Base-by-base conservation (phyloP, 2,113 vertebrate species). In the Eleginops maclovinus region DNA sequence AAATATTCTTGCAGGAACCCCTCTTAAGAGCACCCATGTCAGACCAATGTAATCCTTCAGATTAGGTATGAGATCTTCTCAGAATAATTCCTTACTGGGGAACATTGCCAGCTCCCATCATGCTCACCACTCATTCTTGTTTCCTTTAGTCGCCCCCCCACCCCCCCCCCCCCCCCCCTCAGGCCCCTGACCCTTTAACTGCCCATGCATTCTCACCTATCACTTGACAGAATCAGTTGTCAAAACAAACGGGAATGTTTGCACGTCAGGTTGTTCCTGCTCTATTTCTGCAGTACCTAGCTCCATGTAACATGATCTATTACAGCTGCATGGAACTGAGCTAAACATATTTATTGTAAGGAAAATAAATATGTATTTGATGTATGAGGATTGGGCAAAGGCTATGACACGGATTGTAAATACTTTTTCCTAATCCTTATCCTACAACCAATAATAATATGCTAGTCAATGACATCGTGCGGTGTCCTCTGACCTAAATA, bases 21-120 rank as follows among this genome's bases (percentile, higher is more conserved):
- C n/a, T 62, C 11, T 51, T 11, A 61, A 68, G 26, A 71, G 43
- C 36, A 47, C 2, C 22, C 5, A 2, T 31, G 11, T 36, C 31
- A 36, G 40, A 43, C 17, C 67, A 63, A 47, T 21, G 7, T 73
- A 72, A 82, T 82, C 61, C 56, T 16, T 64, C 26, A 40, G 49
- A 76, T 62, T 58, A 72, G 22, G 47, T 79, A 76, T 58, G 31
- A 47, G 11, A 61, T 71, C 44, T 21, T 51, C 24, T 69, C 28
- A 55, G 44, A 84, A 73, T 64, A 50, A 72, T 68, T 82, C 55
- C 65, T 19, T 21, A 49, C 1, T 36, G 19, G 22, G 79, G 66
- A 17, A 62, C 21, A 22, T 9, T 9, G 14, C 4, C 56, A 83
- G 43, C 5, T 73, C 9, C 47, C 24, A 26, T 68, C 47, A 21